Conservation (phyloP, 2,888 invertebrate genomes). For the Erynnis tages region DNA sequence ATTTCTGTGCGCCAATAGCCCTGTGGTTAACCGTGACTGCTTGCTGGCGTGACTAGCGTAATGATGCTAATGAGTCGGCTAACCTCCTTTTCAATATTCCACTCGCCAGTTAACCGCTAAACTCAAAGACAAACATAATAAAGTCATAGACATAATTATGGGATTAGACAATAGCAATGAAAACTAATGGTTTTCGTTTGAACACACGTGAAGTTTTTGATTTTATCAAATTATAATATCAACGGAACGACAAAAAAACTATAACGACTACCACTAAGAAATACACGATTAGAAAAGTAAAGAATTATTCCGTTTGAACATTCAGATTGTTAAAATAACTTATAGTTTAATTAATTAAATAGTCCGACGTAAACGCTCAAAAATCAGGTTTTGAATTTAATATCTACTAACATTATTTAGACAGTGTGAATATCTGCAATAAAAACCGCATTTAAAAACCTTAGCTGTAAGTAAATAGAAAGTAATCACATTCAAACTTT, state of each 20-base stretch:
- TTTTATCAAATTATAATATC: too few relatives aligned
- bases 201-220: too few relatives aligned
- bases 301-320: too few relatives aligned
- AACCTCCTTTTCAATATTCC: constrained; percentile 30
- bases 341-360: too few relatives aligned
- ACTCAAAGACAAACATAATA: constrained; percentile 5
- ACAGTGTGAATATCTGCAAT: not conserved
- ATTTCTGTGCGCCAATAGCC: not conserved
- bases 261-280: too few relatives aligned
- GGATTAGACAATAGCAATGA: too few relatives aligned
- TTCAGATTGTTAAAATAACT: too few relatives aligned
- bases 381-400: not conserved
- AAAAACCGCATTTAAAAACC: not conserved
- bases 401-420: not conserved
- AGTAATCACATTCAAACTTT: not conserved
- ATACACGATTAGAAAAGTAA: too few relatives aligned
- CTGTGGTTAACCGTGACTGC: constrained; percentile 26
- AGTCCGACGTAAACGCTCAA: too few relatives aligned
- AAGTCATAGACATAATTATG: not conserved
- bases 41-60: constrained; percentile 36
- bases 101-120: constrained; percentile 8
- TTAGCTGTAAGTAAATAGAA: not conserved
- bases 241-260: too few relatives aligned
- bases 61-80: constrained; percentile 32
- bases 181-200: too few relatives aligned